Percentiles rank a stretch among this genome's conserved stretches.
Evolutionary conservation across 2,888 invertebrate genomes (phyloP).

Genomic region (Tetrapedia diversipes): DNA sequence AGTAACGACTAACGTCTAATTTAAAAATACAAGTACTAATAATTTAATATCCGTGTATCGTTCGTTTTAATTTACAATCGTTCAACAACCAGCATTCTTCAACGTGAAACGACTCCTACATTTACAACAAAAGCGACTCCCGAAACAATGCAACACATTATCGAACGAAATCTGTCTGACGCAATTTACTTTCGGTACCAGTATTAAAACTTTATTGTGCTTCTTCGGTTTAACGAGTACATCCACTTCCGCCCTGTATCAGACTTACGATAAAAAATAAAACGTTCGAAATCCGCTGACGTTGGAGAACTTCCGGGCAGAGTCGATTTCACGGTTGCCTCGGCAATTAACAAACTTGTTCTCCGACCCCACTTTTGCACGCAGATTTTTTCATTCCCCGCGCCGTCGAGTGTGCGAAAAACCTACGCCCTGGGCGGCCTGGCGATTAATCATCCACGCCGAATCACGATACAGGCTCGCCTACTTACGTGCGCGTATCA

Average conservation of each 20-base stretch:
- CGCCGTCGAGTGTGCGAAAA: not conserved
- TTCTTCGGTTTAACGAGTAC: constrained; percentile 57
- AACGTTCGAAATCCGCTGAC: constrained; percentile 25
- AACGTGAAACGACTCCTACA: constrained; percentile 1
- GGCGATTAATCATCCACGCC: constrained; percentile 11
- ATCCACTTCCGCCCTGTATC: constrained; percentile 41
- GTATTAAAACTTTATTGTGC: constrained; percentile 64
- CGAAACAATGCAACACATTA: constrained; percentile 7
- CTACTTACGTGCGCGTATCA: too few relatives aligned
- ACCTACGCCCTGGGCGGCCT: not conserved
- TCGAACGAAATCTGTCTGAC: constrained; percentile 38
- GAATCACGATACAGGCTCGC: too few relatives aligned
- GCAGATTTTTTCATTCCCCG: not conserved
- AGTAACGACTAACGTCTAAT: too few relatives aligned
- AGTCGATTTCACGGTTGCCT: constrained; percentile 44
- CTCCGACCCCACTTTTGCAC: not conserved
- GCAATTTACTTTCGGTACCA: constrained; percentile 42
- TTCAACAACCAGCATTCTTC: too few relatives aligned
- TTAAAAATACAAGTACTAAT: too few relatives aligned
- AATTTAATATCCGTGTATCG: too few relatives aligned
- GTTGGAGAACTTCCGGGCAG: constrained; percentile 33
- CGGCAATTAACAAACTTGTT: constrained; percentile 34
- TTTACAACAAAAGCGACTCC: not conserved
- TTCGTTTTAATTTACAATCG: too few relatives aligned
- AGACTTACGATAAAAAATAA: constrained; percentile 51